Evolutionary conservation across 2,888 invertebrate species (phyloP), one percentile per base, ranked within the genome.

Genomic region (Drosophila rellima): DNA sequence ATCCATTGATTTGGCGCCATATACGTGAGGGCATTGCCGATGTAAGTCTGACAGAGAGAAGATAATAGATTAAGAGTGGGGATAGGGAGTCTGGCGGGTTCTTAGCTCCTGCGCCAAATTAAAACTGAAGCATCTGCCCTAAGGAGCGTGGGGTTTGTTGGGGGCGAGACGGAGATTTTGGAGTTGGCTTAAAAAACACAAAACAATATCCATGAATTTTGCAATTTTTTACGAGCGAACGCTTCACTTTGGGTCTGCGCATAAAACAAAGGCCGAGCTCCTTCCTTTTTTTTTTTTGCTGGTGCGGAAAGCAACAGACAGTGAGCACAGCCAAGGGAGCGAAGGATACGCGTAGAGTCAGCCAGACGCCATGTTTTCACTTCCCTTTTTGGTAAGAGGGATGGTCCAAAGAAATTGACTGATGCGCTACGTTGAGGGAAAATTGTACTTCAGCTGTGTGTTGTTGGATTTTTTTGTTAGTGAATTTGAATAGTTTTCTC

Each of bases 1-100:
- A 99, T 94, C 99, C 99, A 79, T 95, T 98, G 82, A 96, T 99
- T 92, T 99, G 99, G 98, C 95, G 96, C 90, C 98, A 98, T 92
- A 97, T 99, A 89, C 94, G 96, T 83, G 96, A 95, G 90, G 95
- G 95, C 66, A 96, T 96, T 90, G 95, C 95, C 64, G 97, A 97
- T 94, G 97, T 97, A 92, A 94, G 91, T 86, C 45, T 40, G 42
- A 52, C 31, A 17, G 17, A 18, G 33, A 18, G 15, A 15, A 15
- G 29, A 20, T 40, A 10, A n/a, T 11, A 4, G 15, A 23, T 15
- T 56, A 26, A 26, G 56, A 23, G 17, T 20, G 37, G 37, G 31
- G 33, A 3, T 0, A 10, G n/a, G 13, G 37, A 47, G 40, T 17
- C 37, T 39, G 23, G 15, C 5, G 23, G 29, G 29, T 42, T 52